Base-by-base conservation (phyloP, 2,797 vertebrate species). In the Sebastes cheni region DNA sequence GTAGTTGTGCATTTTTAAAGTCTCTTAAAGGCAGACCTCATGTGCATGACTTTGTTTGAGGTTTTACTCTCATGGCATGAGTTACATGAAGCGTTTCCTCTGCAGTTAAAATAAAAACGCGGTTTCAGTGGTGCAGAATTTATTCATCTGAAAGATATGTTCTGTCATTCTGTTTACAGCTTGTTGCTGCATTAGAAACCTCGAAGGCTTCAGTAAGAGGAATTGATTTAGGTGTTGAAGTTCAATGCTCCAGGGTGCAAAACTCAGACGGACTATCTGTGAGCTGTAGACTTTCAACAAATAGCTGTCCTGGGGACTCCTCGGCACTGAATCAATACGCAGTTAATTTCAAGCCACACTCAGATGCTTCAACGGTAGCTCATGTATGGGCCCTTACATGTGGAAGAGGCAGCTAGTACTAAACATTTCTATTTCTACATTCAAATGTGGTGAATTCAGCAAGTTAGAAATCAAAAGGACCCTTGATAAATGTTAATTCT, bases 211-310 rank as follows among this genome's bases (percentile, higher is more conserved):
- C 54, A 66, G 71, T 80, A 74, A 84, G 61, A 88, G 75, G 60
- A 88, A 88, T 85, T 84, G 85, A 91, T 91, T 83, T 56, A 90
- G 72, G 73, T 77, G 79, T 70, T 85, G 86, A 87, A 85, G 83
- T 86, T 90, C 79, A 87, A 78, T 61, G 27, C 88, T 91, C 84
- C 75, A 81, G 79, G 71, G 81, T 68, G 59, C 46, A 82, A 84
- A 82, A 75, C 70, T 73, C 73, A 76, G 80, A 56, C n/a, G 10
- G 72, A 85, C 86, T 80, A 81, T 90, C 83, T 88, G 73, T 66
- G 87, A 82, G 86, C 86, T 91, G 71, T 61, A 88, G 80, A 82
- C 77, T 79, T 86, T 92, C 79, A 90, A 90, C 79, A 90, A 90
- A 91, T 83, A 58, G 86, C 82, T 82, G 80, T 91, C 89, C 71